Evolutionary conservation across 1,140 invertebrate species (phyloP).

Genomic region (Mercenaria mercenaria): DNA sequence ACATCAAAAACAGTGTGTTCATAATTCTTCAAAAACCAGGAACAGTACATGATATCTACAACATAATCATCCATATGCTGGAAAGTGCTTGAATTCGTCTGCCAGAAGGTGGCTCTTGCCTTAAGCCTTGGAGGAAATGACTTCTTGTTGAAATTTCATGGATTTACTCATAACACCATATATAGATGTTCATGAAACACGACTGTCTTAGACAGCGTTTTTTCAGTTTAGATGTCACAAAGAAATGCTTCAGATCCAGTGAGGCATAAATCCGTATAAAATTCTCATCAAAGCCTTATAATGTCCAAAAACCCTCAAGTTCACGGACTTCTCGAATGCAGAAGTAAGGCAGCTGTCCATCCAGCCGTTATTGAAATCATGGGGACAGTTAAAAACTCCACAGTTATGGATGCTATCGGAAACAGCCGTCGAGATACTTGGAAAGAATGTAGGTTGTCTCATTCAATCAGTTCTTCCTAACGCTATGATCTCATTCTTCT

Average conservation of each 20-base stretch:
- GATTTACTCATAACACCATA: background rate
- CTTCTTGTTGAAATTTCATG: background rate
- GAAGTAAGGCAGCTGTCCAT: background rate
- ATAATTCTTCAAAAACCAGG: conserved; percentile 4
- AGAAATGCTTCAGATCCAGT: background rate
- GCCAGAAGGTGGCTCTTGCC: conserved; percentile 1
- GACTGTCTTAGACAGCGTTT: background rate
- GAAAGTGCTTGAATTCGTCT: background rate
- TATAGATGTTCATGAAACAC: background rate
- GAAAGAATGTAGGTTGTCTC: background rate
- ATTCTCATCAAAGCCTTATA: background rate
- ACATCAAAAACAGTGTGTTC: background rate
- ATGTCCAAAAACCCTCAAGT: background rate
- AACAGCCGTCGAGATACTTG: background rate
- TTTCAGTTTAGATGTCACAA: background rate
- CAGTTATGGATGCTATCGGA: background rate
- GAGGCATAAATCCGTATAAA: background rate
- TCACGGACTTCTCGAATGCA: background rate
- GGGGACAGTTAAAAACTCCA: too few relatives aligned
- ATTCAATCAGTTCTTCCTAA: background rate
- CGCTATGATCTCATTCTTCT: background rate
- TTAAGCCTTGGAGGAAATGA: conserved; percentile 21
- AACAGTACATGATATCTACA: background rate
- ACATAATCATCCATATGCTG: background rate
- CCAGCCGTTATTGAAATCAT: background rate